Percentiles rank a stretch among this genome's conserved stretches.
These are phyloP conservation scores for Tubulanus polymorphus DNA, from an alignment of 2,888 invertebrate genomes.

Conservation along the genomic window DNA sequence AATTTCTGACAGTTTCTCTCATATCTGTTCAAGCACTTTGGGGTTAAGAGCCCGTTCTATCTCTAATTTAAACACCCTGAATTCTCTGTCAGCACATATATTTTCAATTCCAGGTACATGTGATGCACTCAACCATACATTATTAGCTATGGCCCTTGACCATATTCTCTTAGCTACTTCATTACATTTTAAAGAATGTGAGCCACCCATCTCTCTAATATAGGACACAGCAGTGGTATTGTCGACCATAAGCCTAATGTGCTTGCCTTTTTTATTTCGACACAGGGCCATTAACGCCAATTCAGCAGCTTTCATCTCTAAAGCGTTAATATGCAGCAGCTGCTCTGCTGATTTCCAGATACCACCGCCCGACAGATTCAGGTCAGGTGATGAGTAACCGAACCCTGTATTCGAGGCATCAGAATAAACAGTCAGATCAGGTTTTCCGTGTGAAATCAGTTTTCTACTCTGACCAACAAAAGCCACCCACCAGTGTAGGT, in stretches of 20 bases:
- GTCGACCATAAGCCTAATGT: slow-evolving; percentile 14
- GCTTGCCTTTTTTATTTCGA: slow-evolving; percentile 3
- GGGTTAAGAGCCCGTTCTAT: slow-evolving; percentile 16
- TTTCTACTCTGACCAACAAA: slow-evolving; percentile 11
- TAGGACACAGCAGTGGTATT: slow-evolving; percentile 16
- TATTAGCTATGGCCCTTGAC: slow-evolving; percentile 8
- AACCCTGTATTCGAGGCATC: slow-evolving; percentile 11
- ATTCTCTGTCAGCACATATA: slow-evolving; percentile 11
- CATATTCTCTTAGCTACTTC: slow-evolving; percentile 13
- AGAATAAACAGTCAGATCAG: slow-evolving; percentile 8
- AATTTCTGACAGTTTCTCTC: background rate
- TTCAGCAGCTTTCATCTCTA: slow-evolving; percentile 16
- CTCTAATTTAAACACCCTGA: slow-evolving; percentile 12
- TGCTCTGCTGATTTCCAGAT: slow-evolving; percentile 12
- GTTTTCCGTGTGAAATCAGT: slow-evolving; percentile 7
- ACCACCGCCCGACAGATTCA: slow-evolving; percentile 4
- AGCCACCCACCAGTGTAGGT: slow-evolving; percentile 17
- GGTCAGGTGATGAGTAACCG: slow-evolving; percentile 6
- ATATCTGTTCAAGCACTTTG: slow-evolving; percentile 8
- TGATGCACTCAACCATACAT: slow-evolving; percentile 15
- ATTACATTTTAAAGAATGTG: slow-evolving; percentile 10
- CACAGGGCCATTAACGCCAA: slow-evolving; percentile 14
- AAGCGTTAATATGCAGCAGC: slow-evolving; percentile 16
- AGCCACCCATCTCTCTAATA: slow-evolving; percentile 13
- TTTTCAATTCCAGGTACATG: slow-evolving; percentile 14